Evolutionary conservation across 1,140 invertebrate genomes (phyloP).

Genomic region (Lepidurus packardi): DNA sequence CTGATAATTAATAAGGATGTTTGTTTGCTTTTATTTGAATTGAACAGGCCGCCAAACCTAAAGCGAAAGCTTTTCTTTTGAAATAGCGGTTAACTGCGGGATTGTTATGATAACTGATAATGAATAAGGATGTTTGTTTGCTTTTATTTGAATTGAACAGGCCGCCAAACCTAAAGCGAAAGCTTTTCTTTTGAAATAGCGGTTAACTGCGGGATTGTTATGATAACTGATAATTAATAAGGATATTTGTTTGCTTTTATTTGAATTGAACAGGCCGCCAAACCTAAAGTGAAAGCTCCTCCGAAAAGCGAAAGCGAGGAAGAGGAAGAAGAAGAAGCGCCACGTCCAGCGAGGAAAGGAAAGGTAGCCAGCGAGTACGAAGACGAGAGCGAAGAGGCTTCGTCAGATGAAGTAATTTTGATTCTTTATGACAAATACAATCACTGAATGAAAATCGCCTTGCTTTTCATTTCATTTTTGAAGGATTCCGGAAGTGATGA

Average conservation of each 20-base stretch:
- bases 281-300: neutral
- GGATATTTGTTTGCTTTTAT: neutral
- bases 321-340: conserved; percentile 49
- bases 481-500: conserved; percentile 61
- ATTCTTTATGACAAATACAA: neutral
- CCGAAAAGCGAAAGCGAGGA: conserved; percentile 47
- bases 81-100: no score
- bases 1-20: no score
- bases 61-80: no score
- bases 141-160: no score
- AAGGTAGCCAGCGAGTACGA: conserved; percentile 48
- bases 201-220: no score
- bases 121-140: no score
- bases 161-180: no score
- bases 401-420: conserved; percentile 30
- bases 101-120: no score
- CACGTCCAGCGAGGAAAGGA: conserved; percentile 49
- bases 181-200: no score
- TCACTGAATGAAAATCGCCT: neutral
- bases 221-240: no score
- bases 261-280: neutral
- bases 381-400: conserved; percentile 45
- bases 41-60: no score
- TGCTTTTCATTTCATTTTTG: conserved; percentile 16
- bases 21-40: no score